A percentile compares a stretch with the other conserved stretches of the same genome.
phyloP scores from a whole-genome alignment of 2,888 invertebrate genomes.

The Tanytarsus gracilentus region DNA sequence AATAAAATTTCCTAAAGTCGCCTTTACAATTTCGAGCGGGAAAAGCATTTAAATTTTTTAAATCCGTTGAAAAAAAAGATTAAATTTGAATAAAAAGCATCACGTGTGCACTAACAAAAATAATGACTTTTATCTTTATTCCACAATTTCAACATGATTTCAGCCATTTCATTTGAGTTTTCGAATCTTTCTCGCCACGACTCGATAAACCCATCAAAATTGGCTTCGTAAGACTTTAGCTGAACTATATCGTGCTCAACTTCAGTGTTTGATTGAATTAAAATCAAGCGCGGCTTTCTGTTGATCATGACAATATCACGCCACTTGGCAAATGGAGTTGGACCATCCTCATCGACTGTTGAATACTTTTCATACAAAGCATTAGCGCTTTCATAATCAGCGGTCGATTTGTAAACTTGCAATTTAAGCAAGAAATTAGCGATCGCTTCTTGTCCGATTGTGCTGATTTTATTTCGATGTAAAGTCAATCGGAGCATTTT shows the following conservation, averaged over 20 bases:
- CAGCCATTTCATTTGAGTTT: conserved; percentile 4
- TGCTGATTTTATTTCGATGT: conserved; percentile 66
- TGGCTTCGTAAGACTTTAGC: conserved; percentile 65
- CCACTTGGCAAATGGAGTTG: conserved; percentile 71
- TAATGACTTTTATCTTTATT: conserved; percentile 9
- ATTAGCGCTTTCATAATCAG: conserved; percentile 62
- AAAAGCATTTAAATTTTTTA: too few relatives aligned
- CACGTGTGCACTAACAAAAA: too few relatives aligned
- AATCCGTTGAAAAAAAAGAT: too few relatives aligned
- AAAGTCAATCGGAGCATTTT: conserved; percentile 70
- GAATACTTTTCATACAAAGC: conserved; percentile 83
- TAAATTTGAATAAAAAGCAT: too few relatives aligned
- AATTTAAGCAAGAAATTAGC: conserved; percentile 73
- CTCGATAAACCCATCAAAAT: conserved; percentile 65
- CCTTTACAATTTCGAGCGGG: too few relatives aligned
- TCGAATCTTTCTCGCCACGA: conserved; percentile 81
- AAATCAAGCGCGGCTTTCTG: conserved; percentile 84
- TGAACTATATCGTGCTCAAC: conserved; percentile 50
- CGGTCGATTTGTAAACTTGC: conserved; percentile 86
- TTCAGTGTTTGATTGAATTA: conserved; percentile 80
- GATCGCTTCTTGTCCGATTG: conserved; percentile 66
- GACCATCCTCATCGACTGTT: conserved; percentile 56
- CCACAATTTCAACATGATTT: conserved; percentile 1
- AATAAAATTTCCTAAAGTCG: too few relatives aligned
- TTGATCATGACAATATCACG: conserved; percentile 78